Conservation (phyloP, 2,797 vertebrate species). For the Huso huso region DNA sequence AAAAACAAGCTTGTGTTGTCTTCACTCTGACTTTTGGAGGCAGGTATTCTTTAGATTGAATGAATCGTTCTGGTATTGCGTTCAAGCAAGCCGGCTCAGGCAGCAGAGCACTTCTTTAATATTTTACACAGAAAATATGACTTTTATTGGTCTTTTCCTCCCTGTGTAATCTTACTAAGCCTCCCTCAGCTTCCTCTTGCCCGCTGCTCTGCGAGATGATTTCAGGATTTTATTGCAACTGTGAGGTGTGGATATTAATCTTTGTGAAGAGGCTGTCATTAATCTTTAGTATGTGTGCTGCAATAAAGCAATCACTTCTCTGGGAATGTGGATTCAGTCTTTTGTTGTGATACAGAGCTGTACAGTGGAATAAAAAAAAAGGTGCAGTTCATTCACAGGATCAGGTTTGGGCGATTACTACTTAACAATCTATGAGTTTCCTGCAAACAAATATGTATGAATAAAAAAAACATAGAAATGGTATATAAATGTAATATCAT, state of each 20-base stretch:
- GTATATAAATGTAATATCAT: too few species aligned
- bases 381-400: neutral
- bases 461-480: too few species aligned
- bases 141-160: constrained; percentile 32
- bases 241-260: constrained; percentile 11
- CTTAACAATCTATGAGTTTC: neutral
- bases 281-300: constrained; percentile 11
- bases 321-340: constrained; percentile 2
- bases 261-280: constrained; percentile 12
- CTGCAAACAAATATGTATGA: neutral
- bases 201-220: neutral
- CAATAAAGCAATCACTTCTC: constrained; percentile 1
- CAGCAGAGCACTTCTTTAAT: constrained; percentile 53
- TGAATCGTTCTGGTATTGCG: constrained; percentile 16
- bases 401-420: neutral
- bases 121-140: constrained; percentile 53
- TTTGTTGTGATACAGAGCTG: neutral
- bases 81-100: constrained; percentile 27
- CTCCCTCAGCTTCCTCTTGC: neutral
- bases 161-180: neutral
- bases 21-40: too few species aligned
- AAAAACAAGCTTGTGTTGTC: too few species aligned
- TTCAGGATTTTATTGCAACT: constrained; percentile 10
- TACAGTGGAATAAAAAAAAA: neutral
- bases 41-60: constrained; percentile 11